Conservation (phyloP, 2,113 vertebrate genomes). For the Phoxinus phoxinus region DNA sequence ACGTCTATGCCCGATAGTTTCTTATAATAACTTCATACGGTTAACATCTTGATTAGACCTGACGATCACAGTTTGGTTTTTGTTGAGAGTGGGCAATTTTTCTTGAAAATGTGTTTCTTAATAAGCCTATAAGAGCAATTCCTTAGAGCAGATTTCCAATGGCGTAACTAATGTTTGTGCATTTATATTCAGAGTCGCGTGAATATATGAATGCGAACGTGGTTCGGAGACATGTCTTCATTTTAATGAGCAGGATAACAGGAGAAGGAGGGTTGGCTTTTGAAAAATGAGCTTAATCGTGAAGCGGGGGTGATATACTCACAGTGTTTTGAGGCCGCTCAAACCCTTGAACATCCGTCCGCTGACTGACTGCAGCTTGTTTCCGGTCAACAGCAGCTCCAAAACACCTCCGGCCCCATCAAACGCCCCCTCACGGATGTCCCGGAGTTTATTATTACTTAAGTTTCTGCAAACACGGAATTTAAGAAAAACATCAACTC, state of each 20-base stretch:
- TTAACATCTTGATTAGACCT: conserved; percentile 34
- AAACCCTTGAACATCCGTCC: conserved; percentile 91
- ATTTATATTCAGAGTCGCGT: conserved; percentile 16
- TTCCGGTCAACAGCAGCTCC: conserved; percentile 92
- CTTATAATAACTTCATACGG: neutral
- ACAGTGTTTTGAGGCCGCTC: conserved; percentile 90
- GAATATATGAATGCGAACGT: conserved; percentile 1
- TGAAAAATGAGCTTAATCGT: neutral
- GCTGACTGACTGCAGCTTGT: conserved; percentile 87
- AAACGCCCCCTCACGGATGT: conserved; percentile 89
- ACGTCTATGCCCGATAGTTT: neutral
- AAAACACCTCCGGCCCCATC: conserved; percentile 85
- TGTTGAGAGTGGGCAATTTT: conserved; percentile 5
- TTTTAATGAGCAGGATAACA: neutral
- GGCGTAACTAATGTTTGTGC: neutral
- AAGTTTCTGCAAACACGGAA: conserved; percentile 82
- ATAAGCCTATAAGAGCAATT: neutral
- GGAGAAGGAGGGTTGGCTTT: neutral
- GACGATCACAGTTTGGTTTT: conserved; percentile 4
- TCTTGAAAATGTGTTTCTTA: neutral
- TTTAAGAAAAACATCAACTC: neutral
- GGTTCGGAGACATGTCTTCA: neutral
- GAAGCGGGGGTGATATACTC: conserved; percentile 65
- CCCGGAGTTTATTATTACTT: conserved; percentile 95
- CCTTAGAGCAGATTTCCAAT: neutral